phyloP scores from a whole-genome alignment of 35 echinoderm and acorn worm genomes.

The Apostichopus parvimensis region DNA sequence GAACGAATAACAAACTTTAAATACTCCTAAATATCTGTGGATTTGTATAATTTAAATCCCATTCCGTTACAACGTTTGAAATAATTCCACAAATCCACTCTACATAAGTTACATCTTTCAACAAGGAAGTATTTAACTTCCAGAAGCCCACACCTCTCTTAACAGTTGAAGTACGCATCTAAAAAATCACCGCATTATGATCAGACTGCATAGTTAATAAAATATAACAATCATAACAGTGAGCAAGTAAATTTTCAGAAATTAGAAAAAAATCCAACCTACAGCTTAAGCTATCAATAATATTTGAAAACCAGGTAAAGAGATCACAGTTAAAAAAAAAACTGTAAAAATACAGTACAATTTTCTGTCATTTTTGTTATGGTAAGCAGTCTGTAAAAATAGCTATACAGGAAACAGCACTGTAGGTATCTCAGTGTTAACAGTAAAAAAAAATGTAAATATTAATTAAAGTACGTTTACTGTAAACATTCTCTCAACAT shows the following conservation, averaged over 20 bases:
- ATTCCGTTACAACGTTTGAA: not conserved
- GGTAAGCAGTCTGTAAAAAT: too few relatives aligned
- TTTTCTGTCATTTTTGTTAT: too few relatives aligned
- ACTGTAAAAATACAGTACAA: too few relatives aligned
- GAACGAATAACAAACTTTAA: constrained; percentile 11
- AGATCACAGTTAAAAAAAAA: too few relatives aligned
- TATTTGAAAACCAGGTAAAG: too few relatives aligned
- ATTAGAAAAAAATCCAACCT: constrained; percentile 13
- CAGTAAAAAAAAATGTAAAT: too few relatives aligned
- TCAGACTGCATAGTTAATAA: constrained; percentile 2
- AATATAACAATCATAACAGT: constrained; percentile 39
- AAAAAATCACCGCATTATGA: constrained; percentile 11
- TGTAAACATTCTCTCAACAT: too few relatives aligned
- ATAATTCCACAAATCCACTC: not conserved
- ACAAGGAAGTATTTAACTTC: not conserved
- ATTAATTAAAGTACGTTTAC: too few relatives aligned
- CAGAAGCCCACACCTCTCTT: constrained; percentile 1
- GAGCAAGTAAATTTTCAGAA: not conserved
- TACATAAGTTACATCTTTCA: not conserved
- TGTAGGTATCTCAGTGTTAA: too few relatives aligned
- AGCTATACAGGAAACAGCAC: too few relatives aligned
- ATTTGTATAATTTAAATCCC: not conserved
- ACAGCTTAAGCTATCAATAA: too few relatives aligned
- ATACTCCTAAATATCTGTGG: constrained; percentile 23
- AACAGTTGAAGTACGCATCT: not conserved